Conservation (phyloP, 2,888 invertebrate genomes). For the Oscheius onirici region DNA sequence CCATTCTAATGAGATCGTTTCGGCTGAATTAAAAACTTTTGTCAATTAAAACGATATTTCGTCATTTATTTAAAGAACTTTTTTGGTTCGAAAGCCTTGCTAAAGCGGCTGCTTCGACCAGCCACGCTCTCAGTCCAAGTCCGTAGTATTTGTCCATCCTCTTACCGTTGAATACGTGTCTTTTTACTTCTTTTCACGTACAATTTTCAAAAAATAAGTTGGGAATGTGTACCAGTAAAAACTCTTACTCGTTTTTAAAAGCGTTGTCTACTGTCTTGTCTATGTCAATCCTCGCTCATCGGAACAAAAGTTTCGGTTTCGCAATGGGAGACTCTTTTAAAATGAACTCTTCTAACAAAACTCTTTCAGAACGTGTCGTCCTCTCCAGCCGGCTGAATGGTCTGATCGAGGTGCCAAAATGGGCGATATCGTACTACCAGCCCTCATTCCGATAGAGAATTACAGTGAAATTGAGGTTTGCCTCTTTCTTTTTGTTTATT, state of each 20-base stretch:
- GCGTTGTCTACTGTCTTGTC: no score
- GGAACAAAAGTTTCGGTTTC: no score
- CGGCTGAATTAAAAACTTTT: not conserved
- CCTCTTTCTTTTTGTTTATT: not conserved
- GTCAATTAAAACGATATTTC: not conserved
- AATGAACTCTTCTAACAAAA: not conserved
- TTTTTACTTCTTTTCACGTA: conserved; percentile 11
- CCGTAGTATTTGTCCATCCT: conserved; percentile 26
- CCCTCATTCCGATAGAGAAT: conserved; percentile 25
- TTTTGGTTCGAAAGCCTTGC: not conserved
- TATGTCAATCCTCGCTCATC: no score
- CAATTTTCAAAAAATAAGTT: not conserved
- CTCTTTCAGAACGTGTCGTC: not conserved
- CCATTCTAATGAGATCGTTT: not conserved
- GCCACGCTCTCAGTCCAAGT: conserved; percentile 21
- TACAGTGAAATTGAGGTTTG: conserved; percentile 22
- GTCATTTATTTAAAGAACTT: not conserved
- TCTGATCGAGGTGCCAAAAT: conserved; percentile 4
- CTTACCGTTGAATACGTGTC: conserved; percentile 19
- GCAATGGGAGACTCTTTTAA: not conserved
- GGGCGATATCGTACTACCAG: conserved; percentile 27
- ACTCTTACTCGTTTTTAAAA: no score
- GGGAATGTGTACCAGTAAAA: no score
- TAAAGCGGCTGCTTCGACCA: not conserved
- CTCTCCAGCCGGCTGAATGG: not conserved